Evolutionary conservation across 2,113 vertebrate genomes (phyloP).

Genomic region (Ceyx melanurus): DNA sequence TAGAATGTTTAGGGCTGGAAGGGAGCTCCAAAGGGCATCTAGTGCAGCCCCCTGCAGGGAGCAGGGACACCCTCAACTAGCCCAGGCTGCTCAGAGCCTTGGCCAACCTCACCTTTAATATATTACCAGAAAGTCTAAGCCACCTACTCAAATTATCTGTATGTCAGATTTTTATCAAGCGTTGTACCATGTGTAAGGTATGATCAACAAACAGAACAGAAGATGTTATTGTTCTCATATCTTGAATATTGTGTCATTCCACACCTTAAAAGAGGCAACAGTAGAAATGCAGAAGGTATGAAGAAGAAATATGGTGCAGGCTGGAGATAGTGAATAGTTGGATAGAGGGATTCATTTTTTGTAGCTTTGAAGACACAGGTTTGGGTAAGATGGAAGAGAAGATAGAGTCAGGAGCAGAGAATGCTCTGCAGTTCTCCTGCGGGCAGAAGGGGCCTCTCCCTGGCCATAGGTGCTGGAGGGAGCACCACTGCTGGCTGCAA

Average conservation of each 20-base stretch:
- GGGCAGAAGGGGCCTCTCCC: neutral
- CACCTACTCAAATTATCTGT: neutral
- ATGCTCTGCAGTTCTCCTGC: neutral
- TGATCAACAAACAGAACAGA: neutral
- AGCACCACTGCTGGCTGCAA: neutral
- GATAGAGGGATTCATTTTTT: neutral
- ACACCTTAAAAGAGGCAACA: neutral
- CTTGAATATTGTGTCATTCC: neutral
- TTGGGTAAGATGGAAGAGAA: neutral
- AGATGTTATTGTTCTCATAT: fast-evolving
- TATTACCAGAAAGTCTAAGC: neutral
- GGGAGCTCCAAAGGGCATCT: no score
- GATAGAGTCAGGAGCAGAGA: neutral
- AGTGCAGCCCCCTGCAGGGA: no score
- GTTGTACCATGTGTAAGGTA: neutral
- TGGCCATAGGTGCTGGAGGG: neutral
- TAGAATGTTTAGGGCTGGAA: no score
- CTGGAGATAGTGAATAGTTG: neutral
- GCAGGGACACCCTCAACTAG: no score
- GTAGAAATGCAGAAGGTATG: neutral
- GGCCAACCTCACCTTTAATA: no score
- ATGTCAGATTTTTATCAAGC: neutral
- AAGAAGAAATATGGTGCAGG: neutral
- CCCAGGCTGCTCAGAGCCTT: no score
- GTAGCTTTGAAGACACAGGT: neutral